A percentile compares a stretch with the other conserved stretches of the same genome.
Conservation (phyloP, 1,140 invertebrate species). For the Parapsyche elsis region DNA sequence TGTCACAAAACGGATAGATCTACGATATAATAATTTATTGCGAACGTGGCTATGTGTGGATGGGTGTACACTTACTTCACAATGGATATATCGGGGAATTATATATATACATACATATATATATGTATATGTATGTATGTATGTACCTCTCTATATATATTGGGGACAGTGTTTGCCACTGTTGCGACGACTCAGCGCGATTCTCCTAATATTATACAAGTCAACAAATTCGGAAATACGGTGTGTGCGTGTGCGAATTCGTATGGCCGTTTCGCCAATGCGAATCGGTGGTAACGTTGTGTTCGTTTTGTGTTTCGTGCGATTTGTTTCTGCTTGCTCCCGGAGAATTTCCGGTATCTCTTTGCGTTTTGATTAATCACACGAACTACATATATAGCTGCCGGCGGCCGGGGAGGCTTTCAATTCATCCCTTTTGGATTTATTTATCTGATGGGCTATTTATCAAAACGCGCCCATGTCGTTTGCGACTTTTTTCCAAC, state of each 20-base stretch:
- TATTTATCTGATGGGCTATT: constrained; percentile 1
- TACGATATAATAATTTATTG: not conserved
- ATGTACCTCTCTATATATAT: not conserved
- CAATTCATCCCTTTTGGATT: not conserved
- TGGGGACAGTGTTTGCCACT: not conserved
- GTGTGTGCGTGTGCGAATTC: no score
- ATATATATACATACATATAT: not conserved
- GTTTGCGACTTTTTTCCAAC: no score
- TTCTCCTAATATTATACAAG: no score
- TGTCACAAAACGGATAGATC: not conserved
- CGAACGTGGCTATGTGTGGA: no score
- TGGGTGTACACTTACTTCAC: not conserved
- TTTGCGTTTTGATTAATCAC: not conserved
- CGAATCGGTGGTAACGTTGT: no score
- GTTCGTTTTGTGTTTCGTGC: no score
- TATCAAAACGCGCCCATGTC: not conserved
- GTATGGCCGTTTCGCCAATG: no score
- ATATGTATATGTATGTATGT: not conserved
- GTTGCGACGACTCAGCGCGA: not conserved
- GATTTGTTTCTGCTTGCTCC: not conserved
- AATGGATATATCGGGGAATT: not conserved
- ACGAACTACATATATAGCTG: not conserved
- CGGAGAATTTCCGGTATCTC: not conserved
- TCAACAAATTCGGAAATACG: no score
- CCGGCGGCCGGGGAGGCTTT: not conserved